Conservation (phyloP, 2,113 vertebrate genomes). For the Cynocephalus volans region DNA sequence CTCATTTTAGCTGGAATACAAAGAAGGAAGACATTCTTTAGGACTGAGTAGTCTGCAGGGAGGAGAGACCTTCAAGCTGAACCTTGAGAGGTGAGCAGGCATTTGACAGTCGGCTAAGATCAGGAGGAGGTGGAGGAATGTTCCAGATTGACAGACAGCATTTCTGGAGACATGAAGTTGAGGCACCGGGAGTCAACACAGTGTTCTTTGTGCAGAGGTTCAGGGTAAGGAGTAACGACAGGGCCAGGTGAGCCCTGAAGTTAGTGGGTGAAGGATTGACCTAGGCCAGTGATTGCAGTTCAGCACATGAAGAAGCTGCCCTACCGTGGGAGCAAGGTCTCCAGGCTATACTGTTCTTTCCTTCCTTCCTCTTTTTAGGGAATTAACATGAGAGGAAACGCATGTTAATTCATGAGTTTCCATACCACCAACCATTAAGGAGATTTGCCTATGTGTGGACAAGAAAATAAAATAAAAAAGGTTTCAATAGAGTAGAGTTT, state of each 20-base stretch:
- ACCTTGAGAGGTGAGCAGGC: neutral
- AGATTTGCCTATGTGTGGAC: neutral
- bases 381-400: neutral
- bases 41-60: neutral
- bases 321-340: neutral
- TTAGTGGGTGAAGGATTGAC: neutral
- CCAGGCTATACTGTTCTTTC: neutral
- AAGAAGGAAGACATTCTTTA: neutral
- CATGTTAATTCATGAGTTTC: neutral
- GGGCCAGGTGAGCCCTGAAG: no score
- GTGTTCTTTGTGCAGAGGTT: neutral
- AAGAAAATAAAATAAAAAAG: neutral
- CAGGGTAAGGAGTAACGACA: fast-evolving
- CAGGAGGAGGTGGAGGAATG: neutral
- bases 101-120: neutral
- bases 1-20: neutral
- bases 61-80: neutral
- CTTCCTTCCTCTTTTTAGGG: neutral
- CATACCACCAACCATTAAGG: neutral
- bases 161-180: constrained; percentile 41
- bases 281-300: neutral
- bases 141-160: neutral
- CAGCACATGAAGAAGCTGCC: neutral
- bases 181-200: neutral
- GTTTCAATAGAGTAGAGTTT: neutral